Conservation (phyloP, 1,140 invertebrate species). For the Sarcophaga peregrina region DNA sequence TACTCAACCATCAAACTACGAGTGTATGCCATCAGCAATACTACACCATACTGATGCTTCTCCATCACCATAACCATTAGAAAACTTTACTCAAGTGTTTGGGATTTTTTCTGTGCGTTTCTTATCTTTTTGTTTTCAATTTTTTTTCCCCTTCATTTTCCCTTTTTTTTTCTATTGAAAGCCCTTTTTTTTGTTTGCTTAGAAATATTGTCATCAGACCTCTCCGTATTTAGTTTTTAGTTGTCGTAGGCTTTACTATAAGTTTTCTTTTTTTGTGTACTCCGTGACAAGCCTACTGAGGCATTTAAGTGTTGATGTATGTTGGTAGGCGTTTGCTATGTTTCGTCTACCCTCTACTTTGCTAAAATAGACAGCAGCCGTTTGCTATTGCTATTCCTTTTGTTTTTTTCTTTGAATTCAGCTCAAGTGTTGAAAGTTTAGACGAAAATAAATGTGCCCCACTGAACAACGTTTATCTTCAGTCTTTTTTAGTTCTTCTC, state of each 20-base stretch:
- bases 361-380: too few relatives aligned
- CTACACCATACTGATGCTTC: neutral
- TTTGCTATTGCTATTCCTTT: neutral
- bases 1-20: too few relatives aligned
- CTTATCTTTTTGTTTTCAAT: conserved; percentile 6
- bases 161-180: neutral
- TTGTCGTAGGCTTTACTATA: neutral
- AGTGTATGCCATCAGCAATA: neutral
- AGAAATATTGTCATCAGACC: conserved; percentile 19
- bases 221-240: conserved; percentile 14
- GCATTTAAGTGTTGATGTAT: conserved; percentile 33
- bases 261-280: neutral
- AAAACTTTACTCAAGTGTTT: conserved; percentile 30
- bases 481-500: neutral
- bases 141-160: neutral
- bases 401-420: neutral
- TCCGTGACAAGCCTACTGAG: conserved; percentile 28
- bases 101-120: neutral
- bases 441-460: neutral
- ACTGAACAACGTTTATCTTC: conserved; percentile 11
- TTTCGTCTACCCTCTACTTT: neutral
- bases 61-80: neutral
- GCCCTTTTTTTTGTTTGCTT: too few relatives aligned
- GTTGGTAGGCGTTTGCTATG: conserved; percentile 25
- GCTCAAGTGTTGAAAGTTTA: conserved; percentile 32